A percentile compares a stretch with the other conserved stretches of the same genome.
Conservation (phyloP, 2,113 vertebrate species). For the Sylvietta virens region DNA sequence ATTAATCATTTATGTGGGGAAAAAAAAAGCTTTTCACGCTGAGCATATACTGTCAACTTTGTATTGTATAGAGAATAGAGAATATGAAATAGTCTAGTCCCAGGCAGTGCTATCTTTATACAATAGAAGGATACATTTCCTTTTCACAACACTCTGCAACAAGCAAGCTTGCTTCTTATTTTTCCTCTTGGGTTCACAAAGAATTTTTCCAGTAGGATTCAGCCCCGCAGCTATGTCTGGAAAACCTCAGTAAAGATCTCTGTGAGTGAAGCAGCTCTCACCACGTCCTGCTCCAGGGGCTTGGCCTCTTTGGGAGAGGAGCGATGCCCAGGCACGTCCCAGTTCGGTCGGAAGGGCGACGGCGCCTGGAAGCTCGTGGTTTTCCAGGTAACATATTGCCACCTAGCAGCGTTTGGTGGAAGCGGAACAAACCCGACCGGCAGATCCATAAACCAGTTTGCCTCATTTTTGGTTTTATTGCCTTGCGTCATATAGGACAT, state of each 20-base stretch:
- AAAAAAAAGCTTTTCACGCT: not conserved
- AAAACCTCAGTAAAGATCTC: not conserved
- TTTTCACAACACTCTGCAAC: not conserved
- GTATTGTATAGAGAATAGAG: not conserved
- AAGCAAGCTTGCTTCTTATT: not conserved
- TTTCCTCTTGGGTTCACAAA: not conserved
- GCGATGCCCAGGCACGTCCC: not conserved
- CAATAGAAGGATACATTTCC: not conserved
- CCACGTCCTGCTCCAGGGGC: not conserved
- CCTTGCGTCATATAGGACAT: accelerated
- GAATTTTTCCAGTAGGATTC: not conserved
- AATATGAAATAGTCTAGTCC: not conserved
- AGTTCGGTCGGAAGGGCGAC: accelerated
- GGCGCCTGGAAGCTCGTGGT: not conserved
- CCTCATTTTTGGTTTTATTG: not conserved
- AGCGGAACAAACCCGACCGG: not conserved
- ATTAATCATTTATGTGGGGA: not conserved
- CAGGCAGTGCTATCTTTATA: not conserved
- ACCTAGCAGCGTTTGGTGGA: conserved; percentile 38
- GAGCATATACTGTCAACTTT: not conserved
- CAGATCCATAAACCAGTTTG: not conserved
- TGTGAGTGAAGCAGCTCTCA: not conserved
- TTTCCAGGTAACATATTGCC: conserved; percentile 48
- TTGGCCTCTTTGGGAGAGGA: accelerated
- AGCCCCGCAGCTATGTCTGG: not conserved